Percentiles rank a stretch among this genome's conserved stretches.
Evolutionary conservation across 1,140 invertebrate species (phyloP).

Genomic region (Heliconius hermathena): DNA sequence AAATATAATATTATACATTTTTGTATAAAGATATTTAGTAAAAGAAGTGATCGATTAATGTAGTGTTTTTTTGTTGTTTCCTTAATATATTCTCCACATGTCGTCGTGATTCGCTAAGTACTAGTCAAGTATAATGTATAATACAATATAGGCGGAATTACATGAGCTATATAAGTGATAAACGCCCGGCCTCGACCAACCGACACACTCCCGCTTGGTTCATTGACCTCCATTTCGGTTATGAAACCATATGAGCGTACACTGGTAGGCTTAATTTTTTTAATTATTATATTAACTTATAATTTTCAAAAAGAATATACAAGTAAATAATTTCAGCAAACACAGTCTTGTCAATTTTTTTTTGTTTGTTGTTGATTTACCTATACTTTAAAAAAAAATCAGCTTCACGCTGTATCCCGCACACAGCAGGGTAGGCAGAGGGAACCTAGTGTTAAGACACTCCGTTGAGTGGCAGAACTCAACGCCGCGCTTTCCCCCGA

Average conservation of each 20-base stretch:
- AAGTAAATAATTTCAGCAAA: no score
- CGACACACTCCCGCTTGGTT: conserved; percentile 71
- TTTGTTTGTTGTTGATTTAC: no score
- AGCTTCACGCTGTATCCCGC: no score
- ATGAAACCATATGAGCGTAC: conserved; percentile 46
- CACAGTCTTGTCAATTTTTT: no score
- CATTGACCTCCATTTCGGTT: conserved; percentile 64
- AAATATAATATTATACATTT: neutral
- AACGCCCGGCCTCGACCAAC: conserved; percentile 75
- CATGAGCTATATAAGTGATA: conserved; percentile 63
- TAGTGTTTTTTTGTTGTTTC: neutral
- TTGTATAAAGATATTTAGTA: neutral
- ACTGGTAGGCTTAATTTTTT: conserved; percentile 19
- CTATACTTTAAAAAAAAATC: no score
- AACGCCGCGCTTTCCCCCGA: no score
- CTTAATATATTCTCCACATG: conserved; percentile 10
- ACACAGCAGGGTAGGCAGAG: no score
- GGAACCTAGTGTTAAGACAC: no score
- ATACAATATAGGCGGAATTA: conserved; percentile 22
- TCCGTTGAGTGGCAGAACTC: no score
- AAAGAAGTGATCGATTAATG: neutral
- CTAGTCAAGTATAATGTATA: neutral
- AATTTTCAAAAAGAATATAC: neutral
- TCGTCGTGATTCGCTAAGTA: conserved; percentile 6
- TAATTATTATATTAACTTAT: neutral